Evolutionary conservation across 1,140 invertebrate species (phyloP), one percentile per base, ranked within the genome.

Genomic region (Tyrophagus putrescentiae): DNA sequence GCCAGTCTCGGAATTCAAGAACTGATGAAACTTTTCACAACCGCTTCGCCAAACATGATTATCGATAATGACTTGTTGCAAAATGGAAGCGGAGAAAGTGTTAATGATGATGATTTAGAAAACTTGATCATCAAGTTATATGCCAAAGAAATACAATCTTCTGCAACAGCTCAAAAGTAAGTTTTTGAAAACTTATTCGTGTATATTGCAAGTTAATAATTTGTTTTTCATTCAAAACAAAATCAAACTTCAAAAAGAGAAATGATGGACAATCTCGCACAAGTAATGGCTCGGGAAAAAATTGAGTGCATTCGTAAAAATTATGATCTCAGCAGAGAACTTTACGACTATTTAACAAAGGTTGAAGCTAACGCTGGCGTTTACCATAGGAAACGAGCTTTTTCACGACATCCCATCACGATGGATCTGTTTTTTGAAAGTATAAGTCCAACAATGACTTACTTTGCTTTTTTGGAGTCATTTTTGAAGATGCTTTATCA

Each of bases 401-500:
- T 9, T 21, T 25, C 13, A 7, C 21, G 21, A 7, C 9, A 6
- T 7, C 9, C 18, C 21, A 21, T 48, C 18, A 48, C 45, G 9
- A 48, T 48, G 45, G 45, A 48, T 13, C 45, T 13, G 31, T 48
- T 48, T 29, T 48, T 48, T 48, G 45, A 7, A 21, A 13, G 6
- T 29, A 7, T 48, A 9, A 48, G 31, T 48, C 45, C 45, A 48
- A 7, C 45, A 7, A 48, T 48, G 45, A 25, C 45, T 13, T 48
- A 48, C 18, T 29, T 13, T 21, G 31, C 45, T 48, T 48, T 48
- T 48, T 6, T 48, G 7, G 13, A 6, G 21, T 6, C 23, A 48
- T 32, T 54, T 34, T n/a, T 54, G n/a, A 3, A 33, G n/a, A 54
- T 54, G 52, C 31, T 54, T 3, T 54, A 31, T n/a, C 52, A 54